phyloP scores from a whole-genome alignment of 2,797 vertebrate species.

The Myotis myotis region DNA sequence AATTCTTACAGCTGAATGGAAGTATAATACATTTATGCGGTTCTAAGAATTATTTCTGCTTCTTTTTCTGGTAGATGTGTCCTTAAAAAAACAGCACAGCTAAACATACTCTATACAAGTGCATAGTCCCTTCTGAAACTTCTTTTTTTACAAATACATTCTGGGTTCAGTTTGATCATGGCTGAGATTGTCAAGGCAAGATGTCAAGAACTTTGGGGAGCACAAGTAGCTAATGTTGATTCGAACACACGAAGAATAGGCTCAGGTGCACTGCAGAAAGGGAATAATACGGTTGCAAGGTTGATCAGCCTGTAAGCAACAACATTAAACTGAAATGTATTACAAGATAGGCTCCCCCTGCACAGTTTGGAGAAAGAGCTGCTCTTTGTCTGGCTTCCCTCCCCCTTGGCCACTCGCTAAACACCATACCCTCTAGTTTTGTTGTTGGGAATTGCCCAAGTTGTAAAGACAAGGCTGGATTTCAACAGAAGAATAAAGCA shows the following conservation, averaged over 20 bases:
- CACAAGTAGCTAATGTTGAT: neutral
- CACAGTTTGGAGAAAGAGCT: neutral
- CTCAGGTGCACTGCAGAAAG: neutral
- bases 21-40: neutral
- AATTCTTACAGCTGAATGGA: neutral
- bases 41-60: constrained; percentile 44
- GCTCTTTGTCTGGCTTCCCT: neutral
- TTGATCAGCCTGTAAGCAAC: neutral
- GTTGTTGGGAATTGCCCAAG: neutral
- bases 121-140: neutral
- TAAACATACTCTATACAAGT: neutral
- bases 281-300: neutral
- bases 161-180: neutral
- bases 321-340: neutral
- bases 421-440: neutral
- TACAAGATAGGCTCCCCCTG: neutral
- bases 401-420: neutral
- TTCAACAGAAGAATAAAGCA: constrained; percentile 16
- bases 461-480: constrained; percentile 23
- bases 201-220: neutral
- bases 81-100: neutral
- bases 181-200: neutral
- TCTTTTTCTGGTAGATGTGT: neutral
- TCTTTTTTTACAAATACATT: neutral
- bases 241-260: neutral